Conservation (phyloP, 1,140 invertebrate genomes). For the Tetraneura akinire region DNA sequence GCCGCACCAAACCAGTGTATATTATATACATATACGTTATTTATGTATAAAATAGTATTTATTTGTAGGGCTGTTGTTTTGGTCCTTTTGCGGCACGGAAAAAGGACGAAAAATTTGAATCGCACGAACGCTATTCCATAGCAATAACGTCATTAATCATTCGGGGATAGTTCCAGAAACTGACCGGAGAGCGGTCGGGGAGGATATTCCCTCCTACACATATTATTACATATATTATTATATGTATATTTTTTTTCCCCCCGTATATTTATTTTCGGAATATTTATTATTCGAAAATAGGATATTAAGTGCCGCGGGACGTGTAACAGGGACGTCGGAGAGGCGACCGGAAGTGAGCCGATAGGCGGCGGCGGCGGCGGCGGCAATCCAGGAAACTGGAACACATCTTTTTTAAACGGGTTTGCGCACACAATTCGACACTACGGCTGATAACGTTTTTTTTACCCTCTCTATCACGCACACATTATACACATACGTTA, state of each 20-base stretch:
- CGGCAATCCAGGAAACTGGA: slow-evolving; percentile 27
- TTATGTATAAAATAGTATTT: not conserved
- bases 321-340: not conserved
- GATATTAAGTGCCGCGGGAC: slow-evolving; percentile 39
- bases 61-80: not conserved
- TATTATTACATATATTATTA: too few relatives aligned
- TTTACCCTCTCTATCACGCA: not conserved
- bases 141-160: slow-evolving; percentile 37
- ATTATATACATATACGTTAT: not conserved
- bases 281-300: slow-evolving; percentile 47
- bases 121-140: too few relatives aligned
- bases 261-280: not conserved
- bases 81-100: not conserved
- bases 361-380: slow-evolving; percentile 4
- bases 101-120: slow-evolving; percentile 6
- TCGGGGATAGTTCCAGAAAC: not conserved
- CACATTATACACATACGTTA: not conserved
- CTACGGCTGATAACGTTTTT: slow-evolving; percentile 14
- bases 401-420: slow-evolving; percentile 43
- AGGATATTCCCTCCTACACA: not conserved
- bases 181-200: not conserved
- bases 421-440: slow-evolving; percentile 38
- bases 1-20: slow-evolving; percentile 24
- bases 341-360: slow-evolving; percentile 7
- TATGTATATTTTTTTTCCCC: slow-evolving; percentile 4